Conservation (phyloP, 2,888 invertebrate genomes). For the Antheraea yamamai region DNA sequence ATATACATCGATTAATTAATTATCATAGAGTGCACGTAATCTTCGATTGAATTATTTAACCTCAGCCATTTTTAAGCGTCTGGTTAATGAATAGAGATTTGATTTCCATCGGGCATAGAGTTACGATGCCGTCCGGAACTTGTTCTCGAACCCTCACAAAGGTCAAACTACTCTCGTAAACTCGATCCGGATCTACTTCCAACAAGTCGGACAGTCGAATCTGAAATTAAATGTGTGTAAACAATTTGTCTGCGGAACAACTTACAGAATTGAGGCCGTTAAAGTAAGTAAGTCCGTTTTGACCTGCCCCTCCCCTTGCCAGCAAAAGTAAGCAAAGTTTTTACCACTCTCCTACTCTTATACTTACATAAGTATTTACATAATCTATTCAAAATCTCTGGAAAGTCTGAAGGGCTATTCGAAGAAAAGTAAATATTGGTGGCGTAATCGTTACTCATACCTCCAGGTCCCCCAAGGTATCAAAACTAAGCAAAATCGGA, state of each 20-base stretch:
- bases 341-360: too few species aligned
- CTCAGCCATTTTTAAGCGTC: constrained; percentile 49
- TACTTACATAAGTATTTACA: too few species aligned
- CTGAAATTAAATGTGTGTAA: constrained; percentile 56
- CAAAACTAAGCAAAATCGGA: too few species aligned
- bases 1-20: background rate
- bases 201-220: constrained; percentile 74
- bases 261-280: background rate
- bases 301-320: too few species aligned
- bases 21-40: background rate
- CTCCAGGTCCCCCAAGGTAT: too few species aligned
- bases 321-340: too few species aligned
- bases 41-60: background rate
- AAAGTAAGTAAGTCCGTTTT: too few species aligned
- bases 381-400: too few species aligned
- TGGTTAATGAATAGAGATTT: constrained; percentile 76
- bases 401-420: too few species aligned
- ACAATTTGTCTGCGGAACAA: background rate
- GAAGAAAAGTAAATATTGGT: too few species aligned
- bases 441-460: too few species aligned
- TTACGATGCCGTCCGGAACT: constrained; percentile 49
- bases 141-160: constrained; percentile 62
- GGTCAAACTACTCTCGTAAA: constrained; percentile 78
- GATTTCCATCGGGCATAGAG: constrained; percentile 83
- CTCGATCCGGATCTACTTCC: constrained; percentile 56